Evolutionary conservation across 2,113 vertebrate genomes (phyloP).

Genomic region (Mus musculus): DNA sequence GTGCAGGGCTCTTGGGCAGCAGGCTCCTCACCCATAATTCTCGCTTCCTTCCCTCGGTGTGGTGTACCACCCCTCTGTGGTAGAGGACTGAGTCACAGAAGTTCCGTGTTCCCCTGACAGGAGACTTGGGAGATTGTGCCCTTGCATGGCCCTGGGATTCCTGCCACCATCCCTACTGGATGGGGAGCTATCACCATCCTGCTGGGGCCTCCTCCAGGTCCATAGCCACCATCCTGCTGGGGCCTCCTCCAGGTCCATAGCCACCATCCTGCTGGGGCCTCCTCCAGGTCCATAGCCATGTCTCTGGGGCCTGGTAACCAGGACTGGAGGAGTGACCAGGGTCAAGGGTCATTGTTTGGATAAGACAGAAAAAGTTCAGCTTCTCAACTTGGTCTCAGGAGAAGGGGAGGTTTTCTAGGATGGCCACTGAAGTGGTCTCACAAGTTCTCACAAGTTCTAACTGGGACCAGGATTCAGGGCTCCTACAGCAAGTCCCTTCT

Average conservation of each 20-base stretch:
- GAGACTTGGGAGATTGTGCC: background rate
- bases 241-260: background rate
- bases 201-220: background rate
- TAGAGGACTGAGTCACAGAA: background rate
- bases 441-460: background rate
- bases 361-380: constrained; percentile 13
- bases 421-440: background rate
- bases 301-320: constrained; percentile 6
- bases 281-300: background rate
- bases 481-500: background rate
- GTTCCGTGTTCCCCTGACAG: background rate
- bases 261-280: background rate
- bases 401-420: background rate
- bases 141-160: background rate
- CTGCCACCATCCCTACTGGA: background rate
- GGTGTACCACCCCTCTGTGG: background rate
- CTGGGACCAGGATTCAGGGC: background rate
- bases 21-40: background rate
- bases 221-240: rapidly evolving
- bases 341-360: background rate
- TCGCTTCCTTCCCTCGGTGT: background rate
- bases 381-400: background rate
- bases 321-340: background rate
- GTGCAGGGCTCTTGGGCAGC: background rate
- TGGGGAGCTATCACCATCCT: rapidly evolving